phyloP scores from a whole-genome alignment of 2,113 vertebrate species.

The Cyprinus carpio region DNA sequence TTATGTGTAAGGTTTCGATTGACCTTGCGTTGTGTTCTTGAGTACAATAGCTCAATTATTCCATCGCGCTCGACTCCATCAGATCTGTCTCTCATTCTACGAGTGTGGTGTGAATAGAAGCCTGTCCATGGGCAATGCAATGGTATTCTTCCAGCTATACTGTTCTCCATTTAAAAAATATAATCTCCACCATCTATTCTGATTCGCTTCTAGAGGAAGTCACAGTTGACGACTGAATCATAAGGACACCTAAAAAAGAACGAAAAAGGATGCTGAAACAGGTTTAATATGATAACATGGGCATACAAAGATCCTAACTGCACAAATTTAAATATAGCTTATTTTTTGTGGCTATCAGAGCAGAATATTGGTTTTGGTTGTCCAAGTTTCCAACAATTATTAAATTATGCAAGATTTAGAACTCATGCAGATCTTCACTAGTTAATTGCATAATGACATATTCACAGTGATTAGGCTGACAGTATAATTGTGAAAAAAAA shows the following conservation, averaged over 20 bases:
- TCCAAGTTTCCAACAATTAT: not conserved
- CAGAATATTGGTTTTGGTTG: not conserved
- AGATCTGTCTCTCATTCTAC: not conserved
- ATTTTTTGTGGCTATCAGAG: not conserved
- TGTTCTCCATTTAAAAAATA: slow-evolving; percentile 51
- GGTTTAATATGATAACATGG: not conserved
- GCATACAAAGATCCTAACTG: not conserved
- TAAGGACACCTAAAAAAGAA: not conserved
- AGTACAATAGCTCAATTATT: slow-evolving; percentile 73
- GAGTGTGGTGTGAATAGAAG: slow-evolving; percentile 53
- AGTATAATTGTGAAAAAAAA: not conserved
- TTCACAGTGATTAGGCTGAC: not conserved
- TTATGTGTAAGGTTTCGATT: slow-evolving; percentile 71
- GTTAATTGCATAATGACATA: not conserved
- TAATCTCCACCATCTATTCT: slow-evolving; percentile 27
- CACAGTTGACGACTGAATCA: slow-evolving; percentile 65
- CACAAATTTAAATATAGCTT: not conserved
- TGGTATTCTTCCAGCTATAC: slow-evolving; percentile 55
- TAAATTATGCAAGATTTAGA: not conserved
- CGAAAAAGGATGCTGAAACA: not conserved
- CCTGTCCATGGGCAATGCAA: slow-evolving; percentile 57
- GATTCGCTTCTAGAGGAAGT: slow-evolving; percentile 64
- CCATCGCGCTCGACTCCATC: slow-evolving; percentile 40
- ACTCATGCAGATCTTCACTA: not conserved
- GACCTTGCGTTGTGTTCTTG: slow-evolving; percentile 65